Base-by-base conservation (phyloP, 1,140 invertebrate genomes). In the Ooceraea biroi region DNA sequence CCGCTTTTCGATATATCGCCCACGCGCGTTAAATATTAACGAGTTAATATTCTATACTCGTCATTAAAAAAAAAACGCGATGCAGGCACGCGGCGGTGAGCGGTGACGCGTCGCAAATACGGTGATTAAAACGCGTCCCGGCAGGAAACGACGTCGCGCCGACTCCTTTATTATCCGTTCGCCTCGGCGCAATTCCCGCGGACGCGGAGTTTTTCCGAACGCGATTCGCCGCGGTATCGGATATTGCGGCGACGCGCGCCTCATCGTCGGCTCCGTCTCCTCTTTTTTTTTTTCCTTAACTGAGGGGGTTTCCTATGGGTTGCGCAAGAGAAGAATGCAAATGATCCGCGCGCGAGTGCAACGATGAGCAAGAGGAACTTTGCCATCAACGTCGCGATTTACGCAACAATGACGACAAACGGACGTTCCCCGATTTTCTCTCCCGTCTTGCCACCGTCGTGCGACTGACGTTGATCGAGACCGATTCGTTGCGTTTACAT, bases 41-140 rank as follows among this genome's bases (percentile, higher is more conserved):
- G 48, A 58, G 46, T 77, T 77, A 77, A 77, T 77, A 77, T 66
- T 50, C 74, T 52, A 77, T 61, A 77, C n/a, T n/a, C 61, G 60
- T 65, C 19, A 46, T 65, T 50, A 66, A 55, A 55, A 55, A 55
- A 52, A 77, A 27, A 25, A 25, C 36, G 36, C 7, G 19, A n/a
- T 36, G 7, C 41, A 25, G 44, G 55, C 57, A 14, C 17, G 41
- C 22, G 55, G 69, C 46, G 25, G 72, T 12, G 61, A 66, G 14
- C 41, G 74, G 14, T 30, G 30, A 55, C 57, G 72, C 55, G 57
- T 74, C 57, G 71, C 58, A 27, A 77, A 77, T 77, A 66, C 48
- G 74, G 74, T 77, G 66, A 77, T 77, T 77, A 77, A 77, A 77
- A 77, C 61, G 46, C 44, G 36, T 36, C 61, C 73, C 73, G 74